Evolutionary conservation across 2,888 invertebrate genomes (phyloP).

Genomic region (Adineta ricciae): DNA sequence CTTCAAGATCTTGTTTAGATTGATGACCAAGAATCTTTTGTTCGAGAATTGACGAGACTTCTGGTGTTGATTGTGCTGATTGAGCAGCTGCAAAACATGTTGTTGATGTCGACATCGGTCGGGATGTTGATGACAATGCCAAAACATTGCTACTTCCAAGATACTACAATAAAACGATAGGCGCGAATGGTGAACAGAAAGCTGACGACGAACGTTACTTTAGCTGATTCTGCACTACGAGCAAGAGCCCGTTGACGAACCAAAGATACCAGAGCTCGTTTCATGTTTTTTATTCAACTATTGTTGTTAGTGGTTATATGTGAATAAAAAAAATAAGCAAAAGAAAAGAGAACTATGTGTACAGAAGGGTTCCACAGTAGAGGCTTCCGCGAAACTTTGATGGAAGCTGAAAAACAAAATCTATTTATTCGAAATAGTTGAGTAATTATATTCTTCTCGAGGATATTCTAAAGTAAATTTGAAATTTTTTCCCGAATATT

Average conservation of each 20-base stretch:
- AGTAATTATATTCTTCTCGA: background rate
- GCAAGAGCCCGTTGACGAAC: background rate
- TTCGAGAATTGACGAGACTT: slow-evolving; percentile 90
- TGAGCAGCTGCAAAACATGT: background rate
- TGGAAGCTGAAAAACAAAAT: background rate
- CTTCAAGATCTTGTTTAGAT: slow-evolving; percentile 67
- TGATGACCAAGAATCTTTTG: slow-evolving; percentile 92
- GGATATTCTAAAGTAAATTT: background rate
- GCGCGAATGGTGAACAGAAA: no score
- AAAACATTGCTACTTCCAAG: background rate
- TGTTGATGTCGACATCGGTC: slow-evolving; percentile 25
- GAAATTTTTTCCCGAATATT: background rate
- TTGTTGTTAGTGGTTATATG: slow-evolving; percentile 3
- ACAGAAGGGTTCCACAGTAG: background rate
- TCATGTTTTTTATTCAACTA: slow-evolving; percentile 17
- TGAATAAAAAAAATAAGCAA: background rate
- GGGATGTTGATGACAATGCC: slow-evolving; percentile 14
- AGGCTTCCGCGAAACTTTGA: background rate
- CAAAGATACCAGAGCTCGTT: slow-evolving; percentile 14
- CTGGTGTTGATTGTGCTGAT: slow-evolving; percentile 56
- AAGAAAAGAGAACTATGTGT: slow-evolving; percentile 13
- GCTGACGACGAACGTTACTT: background rate
- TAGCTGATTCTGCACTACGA: slow-evolving; percentile 4
- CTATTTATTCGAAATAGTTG: background rate
- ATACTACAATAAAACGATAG: background rate